phyloP scores from a whole-genome alignment of 2,888 invertebrate species.

The Ichneumon xanthorius region DNA sequence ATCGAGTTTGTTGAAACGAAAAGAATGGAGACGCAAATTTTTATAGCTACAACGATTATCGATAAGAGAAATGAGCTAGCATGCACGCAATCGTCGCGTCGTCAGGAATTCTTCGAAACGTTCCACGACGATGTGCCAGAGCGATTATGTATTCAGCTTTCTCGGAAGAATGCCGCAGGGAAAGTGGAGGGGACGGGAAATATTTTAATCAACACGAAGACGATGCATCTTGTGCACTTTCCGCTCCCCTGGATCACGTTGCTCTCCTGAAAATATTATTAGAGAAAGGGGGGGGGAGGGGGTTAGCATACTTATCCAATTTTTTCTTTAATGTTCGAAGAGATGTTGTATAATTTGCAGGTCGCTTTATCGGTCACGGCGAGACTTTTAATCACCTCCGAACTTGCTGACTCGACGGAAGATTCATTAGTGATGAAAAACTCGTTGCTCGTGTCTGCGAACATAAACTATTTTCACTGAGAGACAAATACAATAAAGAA shows the following conservation, averaged over 20 bases:
- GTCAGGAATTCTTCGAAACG: slow-evolving; percentile 25
- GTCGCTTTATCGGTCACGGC: background rate
- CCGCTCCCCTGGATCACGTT: slow-evolving; percentile 14
- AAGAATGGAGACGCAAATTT: background rate
- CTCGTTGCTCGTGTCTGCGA: background rate
- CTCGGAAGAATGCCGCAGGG: slow-evolving; percentile 43
- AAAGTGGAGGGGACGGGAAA: background rate
- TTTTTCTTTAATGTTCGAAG: background rate
- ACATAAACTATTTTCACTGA: background rate
- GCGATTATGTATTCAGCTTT: slow-evolving; percentile 35
- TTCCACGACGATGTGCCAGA: slow-evolving; percentile 24
- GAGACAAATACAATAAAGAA: background rate
- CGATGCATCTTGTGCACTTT: slow-evolving; percentile 20
- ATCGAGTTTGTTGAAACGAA: background rate
- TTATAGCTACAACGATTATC: slow-evolving; percentile 7
- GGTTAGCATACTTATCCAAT: background rate
- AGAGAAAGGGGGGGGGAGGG: background rate
- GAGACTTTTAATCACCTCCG: slow-evolving; percentile 5
- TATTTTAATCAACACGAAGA: slow-evolving; percentile 37
- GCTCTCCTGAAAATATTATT: slow-evolving; percentile 12
- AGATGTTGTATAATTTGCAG: slow-evolving; percentile 5
- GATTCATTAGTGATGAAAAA: background rate
- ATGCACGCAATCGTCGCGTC: slow-evolving; percentile 27
- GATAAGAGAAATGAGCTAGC: slow-evolving; percentile 56
- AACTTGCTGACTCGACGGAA: slow-evolving; percentile 12